These are phyloP conservation scores for Melopsittacus undulatus DNA, from an alignment of 2,797 vertebrate genomes.

Conservation along the genomic window DNA sequence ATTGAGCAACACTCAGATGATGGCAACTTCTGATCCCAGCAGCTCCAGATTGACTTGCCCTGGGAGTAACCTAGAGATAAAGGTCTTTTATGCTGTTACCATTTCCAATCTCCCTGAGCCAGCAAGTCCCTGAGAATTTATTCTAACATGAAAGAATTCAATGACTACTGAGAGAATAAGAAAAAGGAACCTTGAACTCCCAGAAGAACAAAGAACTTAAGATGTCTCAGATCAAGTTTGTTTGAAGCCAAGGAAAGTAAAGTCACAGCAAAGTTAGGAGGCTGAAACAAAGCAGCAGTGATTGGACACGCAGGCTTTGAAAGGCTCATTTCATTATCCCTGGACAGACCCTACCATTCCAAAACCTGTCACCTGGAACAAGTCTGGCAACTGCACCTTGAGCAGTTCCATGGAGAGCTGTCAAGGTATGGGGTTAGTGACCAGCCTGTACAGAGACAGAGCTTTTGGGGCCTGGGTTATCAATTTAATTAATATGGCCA, in stretches of 20 bases:
- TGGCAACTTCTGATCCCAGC: background rate
- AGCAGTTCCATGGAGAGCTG: background rate
- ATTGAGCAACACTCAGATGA: background rate
- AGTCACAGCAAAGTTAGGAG: slow-evolving; percentile 61
- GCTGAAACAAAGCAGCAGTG: slow-evolving; percentile 56
- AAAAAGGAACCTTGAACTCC: slow-evolving; percentile 60
- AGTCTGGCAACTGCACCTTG: background rate
- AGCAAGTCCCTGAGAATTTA: slow-evolving; percentile 43
- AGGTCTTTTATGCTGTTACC: slow-evolving; percentile 1
- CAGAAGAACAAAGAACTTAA: slow-evolving; percentile 56
- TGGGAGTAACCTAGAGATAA: slow-evolving; percentile 14
- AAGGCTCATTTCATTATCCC: background rate
- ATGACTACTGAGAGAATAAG: slow-evolving; percentile 43
- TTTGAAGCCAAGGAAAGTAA: slow-evolving; percentile 57
- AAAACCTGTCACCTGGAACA: background rate
- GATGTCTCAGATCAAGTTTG: slow-evolving; percentile 55
- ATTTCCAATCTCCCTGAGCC: background rate
- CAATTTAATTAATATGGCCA: background rate
- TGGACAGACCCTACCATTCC: background rate
- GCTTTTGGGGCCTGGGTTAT: background rate
- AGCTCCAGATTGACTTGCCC: background rate
- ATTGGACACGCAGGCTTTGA: slow-evolving; percentile 38
- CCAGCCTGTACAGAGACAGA: background rate
- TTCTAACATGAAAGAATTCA: slow-evolving; percentile 50
- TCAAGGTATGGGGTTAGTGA: background rate